Evolutionary conservation across 2,888 invertebrate genomes (phyloP).

Genomic region (Drosophila setosimentum): DNA sequence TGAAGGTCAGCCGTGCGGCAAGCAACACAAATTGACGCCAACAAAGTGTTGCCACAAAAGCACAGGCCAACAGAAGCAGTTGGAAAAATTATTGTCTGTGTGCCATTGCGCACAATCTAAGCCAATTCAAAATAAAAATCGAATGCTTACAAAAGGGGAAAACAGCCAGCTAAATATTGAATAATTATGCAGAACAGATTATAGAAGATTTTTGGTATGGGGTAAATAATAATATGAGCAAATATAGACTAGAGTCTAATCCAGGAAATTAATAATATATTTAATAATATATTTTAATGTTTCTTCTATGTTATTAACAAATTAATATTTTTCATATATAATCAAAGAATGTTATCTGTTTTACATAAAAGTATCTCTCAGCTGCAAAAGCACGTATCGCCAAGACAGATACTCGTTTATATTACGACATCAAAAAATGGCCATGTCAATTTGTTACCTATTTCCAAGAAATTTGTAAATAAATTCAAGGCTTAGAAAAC

Average conservation of each 20-base stretch:
- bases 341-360: not conserved
- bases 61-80: constrained; percentile 5
- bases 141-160: not conserved
- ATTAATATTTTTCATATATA: not conserved
- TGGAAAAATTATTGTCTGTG: constrained; percentile 8
- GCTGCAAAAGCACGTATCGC: not conserved
- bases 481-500: not conserved
- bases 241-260: not conserved
- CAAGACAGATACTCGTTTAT: not conserved
- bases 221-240: not conserved
- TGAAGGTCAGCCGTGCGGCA: constrained; percentile 55
- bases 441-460: not conserved
- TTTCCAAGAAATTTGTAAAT: not conserved
- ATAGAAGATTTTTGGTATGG: not conserved
- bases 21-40: constrained; percentile 25
- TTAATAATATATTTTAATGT: not conserved
- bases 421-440: not conserved
- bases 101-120: constrained; percentile 21
- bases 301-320: not conserved
- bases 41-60: constrained; percentile 34
- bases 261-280: not conserved
- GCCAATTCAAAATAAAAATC: constrained; percentile 1
- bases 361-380: not conserved
- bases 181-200: not conserved
- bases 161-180: not conserved